Evolutionary conservation across 2,888 invertebrate species (phyloP).

Genomic region (Seira musarum): DNA sequence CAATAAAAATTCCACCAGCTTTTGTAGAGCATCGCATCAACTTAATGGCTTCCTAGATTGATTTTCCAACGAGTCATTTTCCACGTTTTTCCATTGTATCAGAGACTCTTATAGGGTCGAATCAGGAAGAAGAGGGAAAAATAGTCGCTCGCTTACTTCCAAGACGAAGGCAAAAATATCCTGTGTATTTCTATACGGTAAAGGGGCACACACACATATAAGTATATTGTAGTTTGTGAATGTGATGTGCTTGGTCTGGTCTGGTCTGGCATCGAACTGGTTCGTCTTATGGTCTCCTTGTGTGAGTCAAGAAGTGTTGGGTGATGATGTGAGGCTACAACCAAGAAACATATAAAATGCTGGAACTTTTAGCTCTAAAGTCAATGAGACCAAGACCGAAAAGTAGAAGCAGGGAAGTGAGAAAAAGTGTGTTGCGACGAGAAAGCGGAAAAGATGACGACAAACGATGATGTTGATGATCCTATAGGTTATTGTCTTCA

Average conservation of each 20-base stretch:
- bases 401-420: neutral
- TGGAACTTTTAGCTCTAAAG: neutral
- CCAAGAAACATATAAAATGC: neutral
- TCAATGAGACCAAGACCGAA: neutral
- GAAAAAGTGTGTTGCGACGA: too few species aligned
- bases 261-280: too few species aligned
- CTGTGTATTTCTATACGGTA: too few species aligned
- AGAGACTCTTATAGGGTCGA: too few species aligned
- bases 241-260: too few species aligned
- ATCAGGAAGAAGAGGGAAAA: too few species aligned
- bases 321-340: neutral
- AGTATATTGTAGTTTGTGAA: too few species aligned
- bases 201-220: too few species aligned
- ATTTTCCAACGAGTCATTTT: slow-evolving; percentile 69
- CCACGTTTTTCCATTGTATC: slow-evolving; percentile 59
- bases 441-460: slow-evolving; percentile 54
- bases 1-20: slow-evolving; percentile 68
- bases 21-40: slow-evolving; percentile 67
- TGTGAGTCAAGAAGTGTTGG: neutral
- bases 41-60: slow-evolving; percentile 69
- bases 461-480: slow-evolving; percentile 55
- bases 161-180: too few species aligned
- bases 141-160: neutral
- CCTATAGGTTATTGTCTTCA: slow-evolving; percentile 57
- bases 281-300: too few species aligned